Evolutionary conservation across 2,113 vertebrate species (phyloP).

Genomic region (Condylura cristata): DNA sequence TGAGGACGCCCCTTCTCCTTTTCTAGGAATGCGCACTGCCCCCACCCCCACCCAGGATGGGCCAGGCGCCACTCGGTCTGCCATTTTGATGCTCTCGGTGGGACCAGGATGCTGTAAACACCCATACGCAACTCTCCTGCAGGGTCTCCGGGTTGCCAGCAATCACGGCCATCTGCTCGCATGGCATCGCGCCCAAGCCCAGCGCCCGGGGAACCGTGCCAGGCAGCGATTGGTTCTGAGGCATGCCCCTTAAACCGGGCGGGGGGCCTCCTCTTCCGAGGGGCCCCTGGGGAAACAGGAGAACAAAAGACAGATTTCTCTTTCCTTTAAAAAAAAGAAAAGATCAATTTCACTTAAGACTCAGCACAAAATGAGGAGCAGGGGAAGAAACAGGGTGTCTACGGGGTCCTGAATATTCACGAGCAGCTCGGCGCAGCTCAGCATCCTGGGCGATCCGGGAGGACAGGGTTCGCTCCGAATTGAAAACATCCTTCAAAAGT

Average conservation of each 20-base stretch:
- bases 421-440: background rate
- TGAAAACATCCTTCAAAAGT: constrained; percentile 47
- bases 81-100: constrained; percentile 84
- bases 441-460: background rate
- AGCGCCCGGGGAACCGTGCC: constrained; percentile 84
- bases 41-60: background rate
- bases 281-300: constrained; percentile 81
- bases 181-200: constrained; percentile 86
- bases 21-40: background rate
- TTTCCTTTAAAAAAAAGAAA: constrained; percentile 79
- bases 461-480: background rate
- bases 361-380: constrained; percentile 74
- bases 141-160: constrained; percentile 88
- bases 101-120: constrained; percentile 87
- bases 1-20: background rate
- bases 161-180: constrained; percentile 87
- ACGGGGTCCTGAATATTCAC: constrained; percentile 62
- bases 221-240: constrained; percentile 86
- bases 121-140: constrained; percentile 86
- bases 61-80: constrained; percentile 47
- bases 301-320: constrained; percentile 87
- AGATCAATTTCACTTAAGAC: constrained; percentile 84
- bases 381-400: background rate
- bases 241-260: constrained; percentile 84
- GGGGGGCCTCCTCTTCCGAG: constrained; percentile 84